Evolutionary conservation across 1,140 invertebrate genomes (phyloP).

Genomic region (Danaus melanippus): DNA sequence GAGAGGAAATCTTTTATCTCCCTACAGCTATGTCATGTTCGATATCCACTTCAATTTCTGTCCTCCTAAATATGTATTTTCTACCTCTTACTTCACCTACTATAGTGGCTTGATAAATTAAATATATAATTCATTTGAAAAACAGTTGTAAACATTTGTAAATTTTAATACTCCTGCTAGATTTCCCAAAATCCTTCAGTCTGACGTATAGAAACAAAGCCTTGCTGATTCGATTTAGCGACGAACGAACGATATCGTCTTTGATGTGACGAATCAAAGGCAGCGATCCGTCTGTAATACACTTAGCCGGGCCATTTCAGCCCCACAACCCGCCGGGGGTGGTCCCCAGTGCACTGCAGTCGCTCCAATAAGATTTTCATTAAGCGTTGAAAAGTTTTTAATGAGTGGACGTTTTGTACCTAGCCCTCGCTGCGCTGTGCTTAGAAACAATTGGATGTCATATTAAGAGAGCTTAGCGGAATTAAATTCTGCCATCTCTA

Average conservation of each 20-base stretch:
- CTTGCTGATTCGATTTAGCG: constrained; percentile 61
- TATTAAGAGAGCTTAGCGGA: constrained; percentile 16
- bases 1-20: no score
- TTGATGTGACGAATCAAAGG: constrained; percentile 70
- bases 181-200: no score
- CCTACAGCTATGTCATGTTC: no score
- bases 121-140: no score
- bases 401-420: constrained; percentile 50
- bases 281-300: constrained; percentile 66
- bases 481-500: constrained; percentile 14
- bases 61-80: no score
- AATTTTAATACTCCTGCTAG: no score
- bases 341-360: constrained; percentile 41
- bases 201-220: constrained; percentile 61
- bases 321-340: constrained; percentile 26
- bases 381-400: constrained; percentile 65
- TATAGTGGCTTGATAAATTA: no score
- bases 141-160: no score
- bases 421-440: constrained; percentile 22
- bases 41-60: no score
- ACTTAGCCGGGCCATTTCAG: constrained; percentile 63
- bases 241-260: constrained; percentile 58
- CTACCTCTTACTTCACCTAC: no score
- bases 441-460: constrained; percentile 17
- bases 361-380: constrained; percentile 67